Evolutionary conservation across 2,888 invertebrate species (phyloP).

Genomic region (Eilema depressum): DNA sequence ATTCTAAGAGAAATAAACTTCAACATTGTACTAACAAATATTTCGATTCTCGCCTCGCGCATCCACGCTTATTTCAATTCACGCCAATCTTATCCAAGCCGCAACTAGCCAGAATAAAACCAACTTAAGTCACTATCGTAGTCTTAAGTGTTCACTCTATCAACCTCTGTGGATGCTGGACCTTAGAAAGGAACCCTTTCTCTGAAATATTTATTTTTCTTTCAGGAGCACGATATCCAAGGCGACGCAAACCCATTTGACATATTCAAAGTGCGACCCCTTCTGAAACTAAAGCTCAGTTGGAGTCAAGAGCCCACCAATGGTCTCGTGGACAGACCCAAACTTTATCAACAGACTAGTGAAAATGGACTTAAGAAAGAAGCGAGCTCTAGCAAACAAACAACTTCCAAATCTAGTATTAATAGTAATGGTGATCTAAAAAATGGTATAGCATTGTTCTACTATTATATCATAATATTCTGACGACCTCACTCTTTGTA

Average conservation of each 20-base stretch:
- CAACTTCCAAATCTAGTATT: conserved; percentile 64
- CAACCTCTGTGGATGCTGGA: no score
- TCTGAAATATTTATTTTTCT: conserved; percentile 25
- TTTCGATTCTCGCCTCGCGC: no score
- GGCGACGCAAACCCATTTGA: conserved; percentile 89
- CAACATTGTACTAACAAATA: no score
- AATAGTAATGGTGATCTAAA: conserved; percentile 67
- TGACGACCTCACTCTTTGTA: background rate
- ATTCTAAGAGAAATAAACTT: no score
- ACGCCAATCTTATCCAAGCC: no score
- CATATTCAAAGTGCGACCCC: conserved; percentile 92
- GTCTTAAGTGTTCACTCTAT: no score
- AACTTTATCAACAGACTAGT: conserved; percentile 81
- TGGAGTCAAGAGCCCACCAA: conserved; percentile 93
- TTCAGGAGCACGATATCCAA: conserved; percentile 77
- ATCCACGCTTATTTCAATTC: no score
- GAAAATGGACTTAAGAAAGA: conserved; percentile 79
- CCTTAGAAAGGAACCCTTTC: no score
- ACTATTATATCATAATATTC: conserved; percentile 4
- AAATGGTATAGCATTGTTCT: conserved; percentile 65
- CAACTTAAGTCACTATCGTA: no score
- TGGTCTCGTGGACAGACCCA: conserved; percentile 89
- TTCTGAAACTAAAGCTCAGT: conserved; percentile 93
- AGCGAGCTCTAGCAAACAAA: conserved; percentile 59
- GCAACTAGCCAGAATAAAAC: no score